Percentiles rank a stretch among this genome's conserved stretches.
These are phyloP conservation scores for Trachelipus rathkii DNA, from an alignment of 1,140 invertebrate species.

Conservation along the genomic window DNA sequence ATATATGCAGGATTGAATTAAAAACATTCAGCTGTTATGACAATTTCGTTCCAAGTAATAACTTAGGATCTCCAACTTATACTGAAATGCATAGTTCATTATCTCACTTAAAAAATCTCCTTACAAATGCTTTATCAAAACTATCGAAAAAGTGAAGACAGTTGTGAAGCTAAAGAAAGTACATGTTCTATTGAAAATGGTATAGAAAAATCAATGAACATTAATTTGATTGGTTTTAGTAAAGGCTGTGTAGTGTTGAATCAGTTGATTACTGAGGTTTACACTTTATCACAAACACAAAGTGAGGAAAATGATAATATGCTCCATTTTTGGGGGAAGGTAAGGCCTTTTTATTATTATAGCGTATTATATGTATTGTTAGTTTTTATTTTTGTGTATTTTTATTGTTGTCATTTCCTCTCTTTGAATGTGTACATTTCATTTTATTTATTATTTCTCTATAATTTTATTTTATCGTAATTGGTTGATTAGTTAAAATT, in stretches of 20 bases:
- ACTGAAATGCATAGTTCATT: slow-evolving; percentile 63
- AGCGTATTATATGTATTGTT: neutral
- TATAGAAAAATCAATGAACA: slow-evolving; percentile 48
- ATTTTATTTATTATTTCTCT: too few species aligned
- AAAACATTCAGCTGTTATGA: slow-evolving; percentile 79
- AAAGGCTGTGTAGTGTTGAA: slow-evolving; percentile 89
- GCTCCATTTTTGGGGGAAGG: slow-evolving; percentile 28
- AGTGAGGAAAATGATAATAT: neutral
- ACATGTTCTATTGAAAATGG: neutral
- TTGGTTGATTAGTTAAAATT: too few species aligned
- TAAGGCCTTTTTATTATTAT: slow-evolving; percentile 16
- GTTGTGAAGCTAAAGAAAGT: neutral
- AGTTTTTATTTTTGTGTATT: too few species aligned
- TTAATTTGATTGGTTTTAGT: slow-evolving; percentile 76
- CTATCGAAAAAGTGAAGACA: slow-evolving; percentile 53
- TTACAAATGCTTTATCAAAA: slow-evolving; percentile 53
- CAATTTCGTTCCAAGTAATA: slow-evolving; percentile 75
- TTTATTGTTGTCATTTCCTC: neutral
- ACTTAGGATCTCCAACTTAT: slow-evolving; percentile 68
- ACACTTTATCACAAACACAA: slow-evolving; percentile 57
- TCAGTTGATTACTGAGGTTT: slow-evolving; percentile 79
- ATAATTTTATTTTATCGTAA: too few species aligned
- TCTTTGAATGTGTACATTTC: too few species aligned
- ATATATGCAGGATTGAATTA: slow-evolving; percentile 64
- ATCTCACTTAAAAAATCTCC: slow-evolving; percentile 63